Base-by-base conservation (phyloP, 2,888 invertebrate species). In the Mimas tiliae region DNA sequence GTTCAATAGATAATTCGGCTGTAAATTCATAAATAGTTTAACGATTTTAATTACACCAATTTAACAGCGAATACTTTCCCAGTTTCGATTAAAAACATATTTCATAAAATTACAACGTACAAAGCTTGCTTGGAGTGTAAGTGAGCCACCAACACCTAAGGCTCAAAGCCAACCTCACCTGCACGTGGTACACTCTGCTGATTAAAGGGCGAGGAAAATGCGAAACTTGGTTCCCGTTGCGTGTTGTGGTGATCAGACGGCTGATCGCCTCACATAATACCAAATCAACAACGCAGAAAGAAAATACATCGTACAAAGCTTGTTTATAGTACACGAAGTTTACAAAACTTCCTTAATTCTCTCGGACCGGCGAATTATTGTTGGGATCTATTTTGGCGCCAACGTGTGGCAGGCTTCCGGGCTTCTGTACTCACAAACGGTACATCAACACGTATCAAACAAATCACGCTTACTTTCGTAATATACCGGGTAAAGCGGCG, bases 321-420 rank as follows among this genome's bases (percentile, higher is more conserved):
- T 58, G 42, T 42, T 58, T 38, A 58, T 42, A 12, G 58, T 58
- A 12, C 58, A 42, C 19, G 58, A 38, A 21, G 58, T 58, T 58
- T 6, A 42, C 58, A 11, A 58, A 58, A 58, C 58, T 58, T 58
- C 58, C 58, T 34, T 58, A 58, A 58, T 58, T 58, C 58, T 38
- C 42, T 42, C 34, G 16, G 55, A 11, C 34, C 48, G 34, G 63
- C 63, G 63, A 38, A 63, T 50, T 50, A 38, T 38, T 50, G 48
- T 51, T 50, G 42, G 34, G 34, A 64, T 64, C 63, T 64, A 64
- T 64, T 64, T 51, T 51, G 51, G 63, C 51, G 51, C 51, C 51
- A 51, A 64, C 63, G 51, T 38, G 63, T 51, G 63, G 51, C 38
- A 34, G 38, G 51, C 51, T 64, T 64, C 63, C 63, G 63, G 63